Evolutionary conservation across 2,888 invertebrate genomes (phyloP).

Genomic region (Mamestra brassicae): DNA sequence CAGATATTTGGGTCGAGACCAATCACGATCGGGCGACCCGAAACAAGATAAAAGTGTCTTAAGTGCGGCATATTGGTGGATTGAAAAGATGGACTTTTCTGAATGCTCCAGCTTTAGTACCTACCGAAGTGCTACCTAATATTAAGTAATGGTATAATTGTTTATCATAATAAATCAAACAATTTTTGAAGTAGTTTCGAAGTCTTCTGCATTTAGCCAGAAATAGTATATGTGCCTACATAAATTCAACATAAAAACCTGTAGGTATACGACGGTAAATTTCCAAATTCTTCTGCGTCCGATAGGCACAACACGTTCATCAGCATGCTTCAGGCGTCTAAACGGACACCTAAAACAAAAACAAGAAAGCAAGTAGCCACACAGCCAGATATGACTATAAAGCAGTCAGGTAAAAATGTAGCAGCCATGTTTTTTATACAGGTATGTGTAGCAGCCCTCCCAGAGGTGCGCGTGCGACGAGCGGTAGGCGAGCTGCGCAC

Average conservation of each 20-base stretch:
- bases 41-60: constrained; percentile 31
- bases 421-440: constrained; percentile 50
- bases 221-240: neutral
- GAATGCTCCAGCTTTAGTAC: neutral
- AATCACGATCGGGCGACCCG: constrained; percentile 68
- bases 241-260: neutral
- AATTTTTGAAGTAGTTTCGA: no score
- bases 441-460: constrained; percentile 63
- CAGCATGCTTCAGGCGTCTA: constrained; percentile 5
- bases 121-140: neutral
- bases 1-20: constrained; percentile 40
- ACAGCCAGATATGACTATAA: constrained; percentile 50
- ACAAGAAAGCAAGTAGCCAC: constrained; percentile 29
- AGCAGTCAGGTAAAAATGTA: constrained; percentile 52
- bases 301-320: neutral
- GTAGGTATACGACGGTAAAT: neutral
- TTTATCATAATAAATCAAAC: no score
- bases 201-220: neutral
- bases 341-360: constrained; percentile 13
- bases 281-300: neutral
- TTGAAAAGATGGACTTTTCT: neutral
- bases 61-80: neutral
- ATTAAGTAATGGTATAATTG: no score
- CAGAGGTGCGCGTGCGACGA: constrained; percentile 63
- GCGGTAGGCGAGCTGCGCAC: constrained; percentile 80